Evolutionary conservation across 2,888 invertebrate genomes (phyloP).

Genomic region (Plebejus anna): DNA sequence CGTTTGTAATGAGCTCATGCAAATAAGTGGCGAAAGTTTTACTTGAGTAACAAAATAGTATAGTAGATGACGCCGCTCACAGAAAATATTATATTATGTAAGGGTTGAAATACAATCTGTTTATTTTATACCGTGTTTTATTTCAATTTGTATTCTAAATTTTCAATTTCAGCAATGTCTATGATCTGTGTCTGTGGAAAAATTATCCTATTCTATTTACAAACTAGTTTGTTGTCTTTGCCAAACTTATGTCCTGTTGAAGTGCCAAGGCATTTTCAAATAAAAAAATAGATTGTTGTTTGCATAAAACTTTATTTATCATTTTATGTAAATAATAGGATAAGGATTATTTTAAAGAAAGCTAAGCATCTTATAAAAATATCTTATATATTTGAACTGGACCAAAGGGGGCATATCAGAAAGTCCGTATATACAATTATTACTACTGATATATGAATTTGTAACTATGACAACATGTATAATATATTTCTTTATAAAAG

Average conservation of each 20-base stretch:
- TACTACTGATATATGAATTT: conserved; percentile 22
- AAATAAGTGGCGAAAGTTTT: conserved; percentile 26
- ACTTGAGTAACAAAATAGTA: conserved; percentile 30
- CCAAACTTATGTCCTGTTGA: background rate
- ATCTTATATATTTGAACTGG: conserved; percentile 62
- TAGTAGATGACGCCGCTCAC: conserved; percentile 32
- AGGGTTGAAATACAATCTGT: conserved; percentile 47
- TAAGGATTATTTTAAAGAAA: conserved; percentile 72
- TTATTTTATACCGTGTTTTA: conserved; percentile 41
- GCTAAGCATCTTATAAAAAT: conserved; percentile 80
- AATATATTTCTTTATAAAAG: conserved; percentile 46
- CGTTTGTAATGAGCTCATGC: conserved; percentile 18
- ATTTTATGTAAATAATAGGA: conserved; percentile 74
- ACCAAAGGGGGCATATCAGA: conserved; percentile 61
- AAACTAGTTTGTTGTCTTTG: background rate
- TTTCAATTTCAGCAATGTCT: too few relatives aligned
- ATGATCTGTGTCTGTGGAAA: too few relatives aligned
- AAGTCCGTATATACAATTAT: conserved; percentile 34
- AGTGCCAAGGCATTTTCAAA: background rate
- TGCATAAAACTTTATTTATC: conserved; percentile 74
- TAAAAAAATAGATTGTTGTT: conserved; percentile 44
- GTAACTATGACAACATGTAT: conserved; percentile 42
- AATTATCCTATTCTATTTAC: too few relatives aligned
- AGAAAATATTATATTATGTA: conserved; percentile 37
- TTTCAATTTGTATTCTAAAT: conserved; percentile 26